phyloP scores from a whole-genome alignment of 2,113 vertebrate genomes.

The Rallus limicola region DNA sequence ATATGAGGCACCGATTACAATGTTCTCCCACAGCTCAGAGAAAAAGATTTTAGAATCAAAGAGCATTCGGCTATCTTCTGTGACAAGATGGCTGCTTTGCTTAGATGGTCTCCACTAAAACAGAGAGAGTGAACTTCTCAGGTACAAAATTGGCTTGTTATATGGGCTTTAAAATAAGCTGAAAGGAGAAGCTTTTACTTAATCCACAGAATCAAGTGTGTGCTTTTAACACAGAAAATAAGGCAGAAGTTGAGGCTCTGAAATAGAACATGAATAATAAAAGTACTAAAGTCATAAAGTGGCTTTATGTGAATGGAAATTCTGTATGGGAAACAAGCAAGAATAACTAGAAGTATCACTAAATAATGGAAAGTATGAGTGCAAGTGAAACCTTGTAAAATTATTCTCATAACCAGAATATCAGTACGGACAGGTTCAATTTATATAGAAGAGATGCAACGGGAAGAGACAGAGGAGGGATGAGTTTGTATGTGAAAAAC shows the following conservation, averaged over 20 bases:
- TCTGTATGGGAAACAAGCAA: slow-evolving; percentile 52
- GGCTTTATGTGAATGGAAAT: slow-evolving; percentile 51
- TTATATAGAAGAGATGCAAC: slow-evolving; percentile 33
- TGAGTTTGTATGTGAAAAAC: slow-evolving; percentile 58
- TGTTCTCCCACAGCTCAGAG: neutral
- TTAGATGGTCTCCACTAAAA: slow-evolving; percentile 25
- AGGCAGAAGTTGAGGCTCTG: slow-evolving; percentile 25
- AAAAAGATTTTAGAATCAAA: slow-evolving; percentile 18
- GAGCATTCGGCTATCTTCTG: neutral
- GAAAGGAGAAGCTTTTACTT: slow-evolving; percentile 21
- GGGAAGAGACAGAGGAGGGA: slow-evolving; percentile 30
- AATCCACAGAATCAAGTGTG: slow-evolving; percentile 17
- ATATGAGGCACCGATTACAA: neutral
- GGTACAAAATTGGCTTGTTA: slow-evolving; percentile 36
- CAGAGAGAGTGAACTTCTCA: neutral
- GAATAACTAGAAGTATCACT: slow-evolving; percentile 66
- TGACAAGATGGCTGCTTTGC: neutral
- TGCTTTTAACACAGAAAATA: slow-evolving; percentile 34
- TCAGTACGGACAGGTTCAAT: slow-evolving; percentile 66
- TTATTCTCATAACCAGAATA: slow-evolving; percentile 66
- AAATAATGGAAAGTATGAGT: slow-evolving; percentile 54
- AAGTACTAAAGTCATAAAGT: slow-evolving; percentile 34
- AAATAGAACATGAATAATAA: slow-evolving; percentile 48
- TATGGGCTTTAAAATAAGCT: slow-evolving; percentile 35
- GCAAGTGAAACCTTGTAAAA: slow-evolving; percentile 59